These are phyloP conservation scores for Akabosia matsudoensis DNA, from an alignment of 1,140 invertebrate genomes.

Conservation along the genomic window DNA sequence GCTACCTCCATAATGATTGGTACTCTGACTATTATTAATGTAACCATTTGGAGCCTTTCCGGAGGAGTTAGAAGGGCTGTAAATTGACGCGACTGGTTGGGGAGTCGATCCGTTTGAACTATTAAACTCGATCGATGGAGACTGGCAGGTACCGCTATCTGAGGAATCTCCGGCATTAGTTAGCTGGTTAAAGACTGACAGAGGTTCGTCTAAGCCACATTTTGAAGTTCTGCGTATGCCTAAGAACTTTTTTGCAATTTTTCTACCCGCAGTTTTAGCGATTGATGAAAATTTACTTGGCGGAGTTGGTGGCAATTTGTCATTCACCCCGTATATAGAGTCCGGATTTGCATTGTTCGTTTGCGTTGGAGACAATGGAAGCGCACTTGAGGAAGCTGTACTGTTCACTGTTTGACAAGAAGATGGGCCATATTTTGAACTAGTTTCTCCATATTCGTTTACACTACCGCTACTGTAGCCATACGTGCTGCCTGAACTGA, in stretches of 20 bases:
- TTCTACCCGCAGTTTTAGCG: constrained; percentile 42
- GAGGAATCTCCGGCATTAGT: background rate
- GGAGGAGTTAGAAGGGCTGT: background rate
- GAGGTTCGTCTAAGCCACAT: constrained; percentile 24
- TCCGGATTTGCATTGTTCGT: no score
- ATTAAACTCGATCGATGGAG: background rate
- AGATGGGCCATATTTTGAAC: constrained; percentile 7
- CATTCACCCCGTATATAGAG: constrained; percentile 17
- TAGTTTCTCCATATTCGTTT: constrained; percentile 13
- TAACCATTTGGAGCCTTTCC: background rate
- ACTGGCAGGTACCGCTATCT: background rate
- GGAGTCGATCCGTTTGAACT: background rate
- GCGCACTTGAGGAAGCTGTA: background rate
- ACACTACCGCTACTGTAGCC: constrained; percentile 13
- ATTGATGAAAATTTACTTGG: constrained; percentile 43
- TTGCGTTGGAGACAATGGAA: background rate
- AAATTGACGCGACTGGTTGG: background rate
- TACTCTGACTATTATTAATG: constrained; percentile 7
- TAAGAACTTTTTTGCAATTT: constrained; percentile 40
- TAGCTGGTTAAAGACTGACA: background rate
- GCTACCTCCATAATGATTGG: background rate
- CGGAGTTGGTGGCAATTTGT: constrained; percentile 32
- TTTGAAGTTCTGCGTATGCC: constrained; percentile 36
- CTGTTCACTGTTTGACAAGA: constrained; percentile 9
- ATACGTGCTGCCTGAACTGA: constrained; percentile 14